These are phyloP conservation scores for Phalacrocorax brasilianus DNA, from an alignment of 2,113 vertebrate species.

Conservation along the genomic window DNA sequence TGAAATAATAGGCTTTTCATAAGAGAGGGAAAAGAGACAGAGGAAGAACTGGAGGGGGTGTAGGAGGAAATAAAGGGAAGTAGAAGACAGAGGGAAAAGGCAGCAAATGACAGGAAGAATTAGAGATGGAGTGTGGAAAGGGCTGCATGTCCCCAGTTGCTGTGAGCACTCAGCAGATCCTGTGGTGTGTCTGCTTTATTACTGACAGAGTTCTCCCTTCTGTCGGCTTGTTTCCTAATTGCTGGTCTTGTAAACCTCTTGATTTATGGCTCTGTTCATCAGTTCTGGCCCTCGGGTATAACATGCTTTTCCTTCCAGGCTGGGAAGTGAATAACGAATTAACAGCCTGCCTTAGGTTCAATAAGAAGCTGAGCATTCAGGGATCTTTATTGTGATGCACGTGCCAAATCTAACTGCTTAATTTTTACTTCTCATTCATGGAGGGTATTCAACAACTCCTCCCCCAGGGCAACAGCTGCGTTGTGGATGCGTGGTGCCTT, in stretches of 20 bases:
- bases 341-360: slow-evolving; percentile 72
- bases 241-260: slow-evolving; percentile 72
- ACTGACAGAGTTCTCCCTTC: slow-evolving; percentile 55
- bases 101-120: neutral
- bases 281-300: slow-evolving; percentile 63
- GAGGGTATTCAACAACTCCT: slow-evolving; percentile 16
- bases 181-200: slow-evolving; percentile 56
- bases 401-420: slow-evolving; percentile 62
- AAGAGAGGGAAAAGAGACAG: neutral
- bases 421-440: slow-evolving; percentile 62
- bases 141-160: neutral
- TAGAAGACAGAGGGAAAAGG: neutral
- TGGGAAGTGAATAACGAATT: slow-evolving; percentile 73
- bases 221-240: slow-evolving; percentile 72
- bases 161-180: slow-evolving; percentile 40
- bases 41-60: neutral
- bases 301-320: slow-evolving; percentile 70
- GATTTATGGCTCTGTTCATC: slow-evolving; percentile 76
- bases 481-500: slow-evolving; percentile 9
- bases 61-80: neutral
- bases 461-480: slow-evolving; percentile 15
- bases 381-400: slow-evolving; percentile 65
- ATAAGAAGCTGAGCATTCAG: slow-evolving; percentile 55
- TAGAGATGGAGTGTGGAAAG: neutral
- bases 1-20: neutral